Percentiles rank a stretch among this genome's conserved stretches.
These are phyloP conservation scores for Damaliscus lunatus DNA, from an alignment of 2,113 vertebrate species.

Conservation along the genomic window DNA sequence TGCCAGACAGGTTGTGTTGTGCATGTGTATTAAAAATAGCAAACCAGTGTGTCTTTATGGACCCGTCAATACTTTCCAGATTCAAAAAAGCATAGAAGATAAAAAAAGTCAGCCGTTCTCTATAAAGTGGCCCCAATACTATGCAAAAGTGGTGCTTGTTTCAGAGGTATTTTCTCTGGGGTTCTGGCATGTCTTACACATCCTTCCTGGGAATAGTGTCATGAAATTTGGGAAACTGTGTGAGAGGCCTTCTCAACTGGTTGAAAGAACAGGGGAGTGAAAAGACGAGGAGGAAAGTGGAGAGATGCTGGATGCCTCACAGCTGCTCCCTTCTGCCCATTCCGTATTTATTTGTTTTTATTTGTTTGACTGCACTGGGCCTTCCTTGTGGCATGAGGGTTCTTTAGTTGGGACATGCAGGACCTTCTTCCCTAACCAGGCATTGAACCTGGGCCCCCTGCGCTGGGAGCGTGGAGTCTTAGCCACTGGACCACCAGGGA, in stretches of 20 bases:
- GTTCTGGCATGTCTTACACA: not conserved
- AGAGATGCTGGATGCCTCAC: not conserved
- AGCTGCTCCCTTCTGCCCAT: not conserved
- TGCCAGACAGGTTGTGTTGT: not conserved
- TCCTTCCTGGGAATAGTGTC: not conserved
- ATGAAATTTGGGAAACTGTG: not conserved
- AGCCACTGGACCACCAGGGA: not conserved
- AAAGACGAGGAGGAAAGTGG: not conserved
- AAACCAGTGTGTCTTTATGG: not conserved
- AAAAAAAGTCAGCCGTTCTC: not conserved
- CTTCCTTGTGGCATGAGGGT: rapidly evolving
- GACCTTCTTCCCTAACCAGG: not conserved
- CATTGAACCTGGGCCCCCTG: not conserved
- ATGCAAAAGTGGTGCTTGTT: not conserved
- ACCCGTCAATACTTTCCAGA: not conserved
- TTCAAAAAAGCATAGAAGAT: not conserved
- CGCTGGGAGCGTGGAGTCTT: not conserved
- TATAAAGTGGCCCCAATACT: not conserved
- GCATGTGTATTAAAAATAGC: not conserved
- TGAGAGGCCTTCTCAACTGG: not conserved
- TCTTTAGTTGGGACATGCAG: not conserved
- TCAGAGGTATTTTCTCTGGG: not conserved
- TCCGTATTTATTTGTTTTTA: not conserved
- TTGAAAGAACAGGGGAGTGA: not conserved
- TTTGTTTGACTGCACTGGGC: not conserved